A percentile compares a stretch with the other conserved stretches of the same genome.
These are phyloP conservation scores for Diadegma fenestrale DNA, from an alignment of 2,888 invertebrate species.

Conservation along the genomic window DNA sequence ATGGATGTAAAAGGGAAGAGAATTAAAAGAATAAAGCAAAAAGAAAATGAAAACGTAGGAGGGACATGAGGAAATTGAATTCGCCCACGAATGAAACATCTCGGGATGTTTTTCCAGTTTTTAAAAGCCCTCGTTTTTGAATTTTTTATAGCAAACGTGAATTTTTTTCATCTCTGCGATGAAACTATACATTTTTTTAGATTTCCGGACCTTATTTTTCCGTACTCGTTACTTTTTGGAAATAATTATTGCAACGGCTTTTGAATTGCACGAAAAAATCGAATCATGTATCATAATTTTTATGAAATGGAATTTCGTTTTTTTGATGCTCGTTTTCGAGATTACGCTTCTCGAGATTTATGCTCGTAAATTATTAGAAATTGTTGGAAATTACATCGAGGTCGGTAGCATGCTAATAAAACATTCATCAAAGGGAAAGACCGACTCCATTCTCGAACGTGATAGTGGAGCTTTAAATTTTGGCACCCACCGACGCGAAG, in stretches of 20 bases:
- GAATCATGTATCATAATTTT: too few relatives aligned
- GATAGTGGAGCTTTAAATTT: conserved; percentile 44
- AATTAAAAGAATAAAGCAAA: not conserved
- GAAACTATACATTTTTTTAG: not conserved
- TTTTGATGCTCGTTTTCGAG: too few relatives aligned
- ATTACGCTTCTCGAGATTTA: not conserved
- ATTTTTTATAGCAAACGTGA: conserved; percentile 30
- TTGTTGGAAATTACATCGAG: conserved; percentile 23
- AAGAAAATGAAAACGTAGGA: not conserved
- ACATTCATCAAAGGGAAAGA: conserved; percentile 37
- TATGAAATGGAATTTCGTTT: too few relatives aligned
- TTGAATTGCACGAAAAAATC: too few relatives aligned
- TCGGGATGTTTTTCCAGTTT: conserved; percentile 17
- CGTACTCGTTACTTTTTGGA: too few relatives aligned
- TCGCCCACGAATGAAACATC: conserved; percentile 20
- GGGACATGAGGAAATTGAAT: conserved; percentile 35
- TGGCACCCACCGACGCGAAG: conserved; percentile 16
- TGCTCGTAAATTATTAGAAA: conserved; percentile 15
- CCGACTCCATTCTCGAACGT: conserved; percentile 32
- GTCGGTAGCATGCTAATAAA: conserved; percentile 11
- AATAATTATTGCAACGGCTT: too few relatives aligned
- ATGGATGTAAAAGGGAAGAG: conserved; percentile 33
- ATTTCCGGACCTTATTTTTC: too few relatives aligned
- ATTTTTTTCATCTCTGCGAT: not conserved
- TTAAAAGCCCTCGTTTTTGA: not conserved